phyloP scores from a whole-genome alignment of 1,140 invertebrate species.

The Drosophila rufa region DNA sequence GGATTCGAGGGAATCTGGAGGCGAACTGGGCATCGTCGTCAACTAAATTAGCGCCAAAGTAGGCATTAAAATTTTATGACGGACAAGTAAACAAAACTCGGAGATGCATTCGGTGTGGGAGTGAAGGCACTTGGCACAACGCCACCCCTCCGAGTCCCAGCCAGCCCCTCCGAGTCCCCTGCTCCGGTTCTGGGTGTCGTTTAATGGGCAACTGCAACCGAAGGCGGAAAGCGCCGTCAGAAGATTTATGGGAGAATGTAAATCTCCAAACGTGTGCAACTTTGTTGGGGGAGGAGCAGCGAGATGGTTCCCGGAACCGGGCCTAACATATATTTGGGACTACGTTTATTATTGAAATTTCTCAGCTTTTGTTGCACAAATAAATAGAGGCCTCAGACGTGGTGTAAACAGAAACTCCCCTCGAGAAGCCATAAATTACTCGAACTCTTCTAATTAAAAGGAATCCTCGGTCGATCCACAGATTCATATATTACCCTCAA shows the following conservation, averaged over 20 bases:
- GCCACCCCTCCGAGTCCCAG: slow-evolving; percentile 9
- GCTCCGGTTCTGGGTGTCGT: slow-evolving; percentile 72
- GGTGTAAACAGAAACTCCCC: slow-evolving; percentile 27
- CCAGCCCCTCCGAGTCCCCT: slow-evolving; percentile 2
- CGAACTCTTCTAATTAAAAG: slow-evolving; percentile 68
- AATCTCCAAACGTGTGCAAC: slow-evolving; percentile 60
- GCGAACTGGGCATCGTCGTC: slow-evolving; percentile 47
- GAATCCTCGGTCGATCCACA: slow-evolving; percentile 51
- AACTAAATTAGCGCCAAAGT: slow-evolving; percentile 81
- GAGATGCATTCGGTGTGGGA: slow-evolving; percentile 22
- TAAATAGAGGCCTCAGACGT: slow-evolving; percentile 49
- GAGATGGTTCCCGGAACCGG: slow-evolving; percentile 34
- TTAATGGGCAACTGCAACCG: slow-evolving; percentile 73
- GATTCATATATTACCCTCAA: slow-evolving; percentile 41
- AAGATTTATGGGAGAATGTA: slow-evolving; percentile 77
- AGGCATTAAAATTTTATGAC: slow-evolving; percentile 81
- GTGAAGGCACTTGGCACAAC: slow-evolving; percentile 63
- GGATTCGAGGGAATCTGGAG: slow-evolving; percentile 35
- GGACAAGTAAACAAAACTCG: slow-evolving; percentile 67
- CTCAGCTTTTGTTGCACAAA: slow-evolving; percentile 48
- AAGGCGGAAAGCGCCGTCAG: slow-evolving; percentile 56
- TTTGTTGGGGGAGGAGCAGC: slow-evolving; percentile 31
- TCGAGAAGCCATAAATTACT: slow-evolving; percentile 65
- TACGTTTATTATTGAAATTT: slow-evolving; percentile 62
- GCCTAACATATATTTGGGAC: slow-evolving; percentile 39